A percentile compares a stretch with the other conserved stretches of the same genome.
These are phyloP conservation scores for Buathra laborator DNA, from an alignment of 2,888 invertebrate species.

Conservation along the genomic window DNA sequence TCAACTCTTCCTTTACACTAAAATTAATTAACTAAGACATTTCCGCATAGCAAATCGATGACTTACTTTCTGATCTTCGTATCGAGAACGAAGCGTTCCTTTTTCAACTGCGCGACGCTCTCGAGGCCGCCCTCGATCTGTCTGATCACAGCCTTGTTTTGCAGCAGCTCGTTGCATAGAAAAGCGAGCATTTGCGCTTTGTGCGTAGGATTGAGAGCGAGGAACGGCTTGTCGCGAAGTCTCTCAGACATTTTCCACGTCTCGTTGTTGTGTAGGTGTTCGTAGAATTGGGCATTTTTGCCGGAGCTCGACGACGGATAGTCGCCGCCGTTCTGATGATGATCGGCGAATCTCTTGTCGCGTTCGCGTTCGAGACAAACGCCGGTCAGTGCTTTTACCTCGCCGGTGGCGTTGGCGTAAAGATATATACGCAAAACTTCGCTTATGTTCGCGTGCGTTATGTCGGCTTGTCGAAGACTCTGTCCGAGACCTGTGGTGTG, in stretches of 20 bases:
- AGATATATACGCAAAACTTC: conserved; percentile 97
- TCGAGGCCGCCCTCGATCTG: conserved; percentile 97
- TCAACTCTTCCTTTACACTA: neutral
- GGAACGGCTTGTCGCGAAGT: conserved; percentile 93
- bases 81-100: conserved; percentile 97
- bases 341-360: conserved; percentile 93
- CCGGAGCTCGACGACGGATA: conserved; percentile 89
- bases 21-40: conserved; percentile 32
- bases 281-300: conserved; percentile 93
- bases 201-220: conserved; percentile 93
- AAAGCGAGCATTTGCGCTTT: conserved; percentile 96
- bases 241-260: conserved; percentile 93
- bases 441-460: conserved; percentile 95
- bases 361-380: conserved; percentile 93
- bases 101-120: conserved; percentile 93
- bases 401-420: conserved; percentile 95
- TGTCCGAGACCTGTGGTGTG: conserved; percentile 96
- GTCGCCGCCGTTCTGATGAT: conserved; percentile 91
- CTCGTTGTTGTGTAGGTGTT: conserved; percentile 90
- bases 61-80: conserved; percentile 96
- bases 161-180: conserved; percentile 97
- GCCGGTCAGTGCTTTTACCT: conserved; percentile 92
- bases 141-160: conserved; percentile 95
- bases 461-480: conserved; percentile 94
- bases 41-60: neutral